Evolutionary conservation across 2,888 invertebrate species (phyloP), one percentile per base, ranked within the genome.

Genomic region (Cyclophora albipunctata): DNA sequence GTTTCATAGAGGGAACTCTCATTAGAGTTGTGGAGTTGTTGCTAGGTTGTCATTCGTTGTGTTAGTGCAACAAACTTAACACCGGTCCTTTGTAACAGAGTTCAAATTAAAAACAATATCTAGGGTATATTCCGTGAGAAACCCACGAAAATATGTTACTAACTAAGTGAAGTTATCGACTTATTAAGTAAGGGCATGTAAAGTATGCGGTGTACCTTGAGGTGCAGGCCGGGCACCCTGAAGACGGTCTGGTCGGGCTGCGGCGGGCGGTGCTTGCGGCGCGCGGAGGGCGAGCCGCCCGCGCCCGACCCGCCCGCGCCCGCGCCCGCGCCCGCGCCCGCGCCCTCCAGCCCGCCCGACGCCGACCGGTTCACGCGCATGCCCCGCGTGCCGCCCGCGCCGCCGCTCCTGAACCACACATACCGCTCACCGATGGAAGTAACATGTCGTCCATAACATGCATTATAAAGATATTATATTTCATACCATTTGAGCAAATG

Each of bases 161-260:
- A 37, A 5, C 37, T 37, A 37, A 37, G 37, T 37, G 45, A n/a
- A 41, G 35, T 34, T 3, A 20, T n/a, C 3, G 37, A 37, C 37
- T 41, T 3, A 3, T 34, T 33, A 7, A 5, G 37, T 37, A 37
- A 37, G 34, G 5, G 20, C 4, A 6, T 20, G 41, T 4, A 20
- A 20, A 37, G 37, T 37, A 2, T 5, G 20, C 33, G 7, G 20
- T 4, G 4, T 64, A 95, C 92, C 90, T 96, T 96, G 40, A 97
- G 95, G 75, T 97, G 96, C 62, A 98, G 88, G 0, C 97, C 97
- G 2, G 97, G 97, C 74, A 97, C 96, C 62, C 96, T 93, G 81
- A 97, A 97, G 55, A 96, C 94, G 3, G 97, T 97, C 55, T 95
- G 88, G 81, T 97, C 96, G 0, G 93, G 66, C 90, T 48, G 92